Evolutionary conservation across 2,888 invertebrate species (phyloP).

Genomic region (Nasonovia ribisnigri): DNA sequence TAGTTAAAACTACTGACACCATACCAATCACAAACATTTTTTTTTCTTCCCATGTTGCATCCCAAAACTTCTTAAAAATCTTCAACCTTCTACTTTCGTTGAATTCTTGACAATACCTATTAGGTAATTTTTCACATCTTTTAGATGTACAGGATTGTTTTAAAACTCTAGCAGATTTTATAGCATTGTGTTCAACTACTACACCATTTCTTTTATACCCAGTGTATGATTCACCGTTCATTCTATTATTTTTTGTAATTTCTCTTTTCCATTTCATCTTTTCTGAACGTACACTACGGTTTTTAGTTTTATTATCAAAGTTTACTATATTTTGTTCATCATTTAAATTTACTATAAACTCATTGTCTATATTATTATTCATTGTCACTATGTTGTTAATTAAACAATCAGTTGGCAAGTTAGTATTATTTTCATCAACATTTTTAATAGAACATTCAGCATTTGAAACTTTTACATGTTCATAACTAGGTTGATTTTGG

Average conservation of each 20-base stretch:
- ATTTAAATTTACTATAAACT: not conserved
- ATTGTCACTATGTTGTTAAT: not conserved
- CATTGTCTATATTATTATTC: not conserved
- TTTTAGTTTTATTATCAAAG: not conserved
- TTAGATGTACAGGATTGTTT: not conserved
- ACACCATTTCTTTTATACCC: not conserved
- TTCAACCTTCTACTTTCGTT: not conserved
- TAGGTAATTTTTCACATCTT: conserved; percentile 4
- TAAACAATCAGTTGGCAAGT: not conserved
- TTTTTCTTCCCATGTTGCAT: not conserved
- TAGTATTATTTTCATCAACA: not conserved
- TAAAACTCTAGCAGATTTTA: not conserved
- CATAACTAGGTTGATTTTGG: no score
- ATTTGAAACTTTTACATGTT: no score
- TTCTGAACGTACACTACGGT: not conserved
- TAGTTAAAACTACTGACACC: not conserved
- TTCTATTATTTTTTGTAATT: not conserved
- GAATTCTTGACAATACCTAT: not conserved
- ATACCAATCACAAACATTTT: not conserved
- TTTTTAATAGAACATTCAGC: no score
- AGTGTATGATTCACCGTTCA: not conserved
- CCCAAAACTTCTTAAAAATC: conserved; percentile 3
- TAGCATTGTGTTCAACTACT: not conserved
- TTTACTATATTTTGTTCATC: not conserved
- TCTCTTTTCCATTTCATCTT: no score